phyloP scores from a whole-genome alignment of 2,113 vertebrate species.

The Condylura cristata region DNA sequence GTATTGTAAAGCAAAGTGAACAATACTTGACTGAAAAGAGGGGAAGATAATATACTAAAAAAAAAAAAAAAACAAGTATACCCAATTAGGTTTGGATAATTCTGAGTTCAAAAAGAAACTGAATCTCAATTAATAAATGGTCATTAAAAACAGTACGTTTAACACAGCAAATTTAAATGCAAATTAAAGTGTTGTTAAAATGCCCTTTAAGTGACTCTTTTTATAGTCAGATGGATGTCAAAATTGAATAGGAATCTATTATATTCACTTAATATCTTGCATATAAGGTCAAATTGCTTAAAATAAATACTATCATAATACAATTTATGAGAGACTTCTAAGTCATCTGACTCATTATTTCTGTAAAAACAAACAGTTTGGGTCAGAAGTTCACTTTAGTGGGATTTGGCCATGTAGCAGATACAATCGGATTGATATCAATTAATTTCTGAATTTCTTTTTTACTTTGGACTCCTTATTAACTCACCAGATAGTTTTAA shows the following conservation, averaged over 20 bases:
- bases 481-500: constrained; percentile 33
- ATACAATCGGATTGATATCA: constrained; percentile 12
- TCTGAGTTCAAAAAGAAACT: constrained; percentile 43
- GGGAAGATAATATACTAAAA: not conserved
- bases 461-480: constrained; percentile 53
- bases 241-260: constrained; percentile 50
- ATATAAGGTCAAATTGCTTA: constrained; percentile 39
- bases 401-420: not conserved
- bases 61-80: not conserved
- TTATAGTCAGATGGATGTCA: constrained; percentile 17
- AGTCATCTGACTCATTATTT: constrained; percentile 52
- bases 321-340: constrained; percentile 47
- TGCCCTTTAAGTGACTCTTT: constrained; percentile 45
- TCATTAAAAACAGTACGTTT: constrained; percentile 52
- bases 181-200: constrained; percentile 45
- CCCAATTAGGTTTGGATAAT: not conserved
- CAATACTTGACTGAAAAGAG: constrained; percentile 9
- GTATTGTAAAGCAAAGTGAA: constrained; percentile 57
- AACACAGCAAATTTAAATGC: constrained; percentile 50
- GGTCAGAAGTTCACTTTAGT: constrained; percentile 12
- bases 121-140: not conserved
- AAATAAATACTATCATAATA: constrained; percentile 39
- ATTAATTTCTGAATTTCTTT: constrained; percentile 48
- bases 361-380: constrained; percentile 34
- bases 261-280: constrained; percentile 19